Evolutionary conservation across 1,140 invertebrate genomes (phyloP), one percentile per base, ranked within the genome.

Genomic region (Agrypnia vestita): DNA sequence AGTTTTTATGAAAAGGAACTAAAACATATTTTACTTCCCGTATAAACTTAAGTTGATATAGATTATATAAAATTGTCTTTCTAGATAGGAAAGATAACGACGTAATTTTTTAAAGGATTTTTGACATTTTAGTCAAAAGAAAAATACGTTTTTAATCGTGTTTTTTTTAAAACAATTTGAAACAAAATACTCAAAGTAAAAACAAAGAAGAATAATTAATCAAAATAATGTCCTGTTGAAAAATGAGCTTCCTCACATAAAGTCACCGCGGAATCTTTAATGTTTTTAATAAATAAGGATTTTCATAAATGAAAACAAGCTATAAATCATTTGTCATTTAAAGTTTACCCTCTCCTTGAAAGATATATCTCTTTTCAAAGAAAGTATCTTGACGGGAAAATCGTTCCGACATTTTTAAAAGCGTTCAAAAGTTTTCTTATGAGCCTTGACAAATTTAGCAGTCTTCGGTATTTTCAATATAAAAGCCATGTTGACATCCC

Each of bases 361-460:
- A 59, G 21, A 59, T 59, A 59, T 59, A 59, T 59, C 21, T 59
- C 55, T 59, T 59, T 59, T 21, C 21, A 59, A 59, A 21, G 17
- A 21, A 59, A 21, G 15, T 9, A 21, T 21, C 55, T 35, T 21
- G 55, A 59, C 55, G 21, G 55, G 55, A 59, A 59, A 59, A 59
- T 59, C 15, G 55, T 59, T 59, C 17, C 55, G 55, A n/a, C 17
- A 21, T 59, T 59, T 59, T 59, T 59, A 19, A 10, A 9, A 19
- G 17, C 17, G 17, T 59, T 21, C 55, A 17, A 59, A 56, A 59
- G 55, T 59, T 59, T 59, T 59, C 17, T 59, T 59, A 8, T 59
- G 55, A 59, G 55, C 55, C 55, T 59, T 59, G 55, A 59, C 55
- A 59, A 59, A 59, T 59, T 59, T 59, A 21, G 55, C 17, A 21